Evolutionary conservation across 2,113 vertebrate species (phyloP), one percentile per base, ranked within the genome.

Genomic region (Marcusenius ussheri): DNA sequence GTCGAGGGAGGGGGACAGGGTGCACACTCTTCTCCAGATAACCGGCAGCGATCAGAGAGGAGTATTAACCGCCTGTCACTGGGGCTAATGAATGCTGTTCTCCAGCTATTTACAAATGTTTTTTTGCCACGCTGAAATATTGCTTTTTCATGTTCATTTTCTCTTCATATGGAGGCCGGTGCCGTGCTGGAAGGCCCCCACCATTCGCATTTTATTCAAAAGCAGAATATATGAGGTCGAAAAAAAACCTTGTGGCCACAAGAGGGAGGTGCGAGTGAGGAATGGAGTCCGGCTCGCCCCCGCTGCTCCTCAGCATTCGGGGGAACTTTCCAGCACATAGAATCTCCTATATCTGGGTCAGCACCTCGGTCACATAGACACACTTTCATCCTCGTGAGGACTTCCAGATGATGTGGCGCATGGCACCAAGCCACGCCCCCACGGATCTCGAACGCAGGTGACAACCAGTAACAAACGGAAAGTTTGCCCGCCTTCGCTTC

Each of bases 11-110:
- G 56, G 31, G 58, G 24, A 53, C 5, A 46, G 74, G 49, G 70
- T 7, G 50, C 42, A 83, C 70, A 31, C 35, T 88, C 87, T 39
- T 56, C 45, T 42, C 85, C 58, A 7, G 42, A 88, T 53, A 88
- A 88, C 51, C 21, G 86, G 47, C 17, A 27, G 17, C 17, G 39
- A 17, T 15, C 35, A 90, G 88, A 90, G 45, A 90, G 21, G 19
- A 45, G 83, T 45, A 88, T 90, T 53, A 66, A 83, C 17, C 88
- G 87, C 88, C 91, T 91, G 91, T 91, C 50, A 83, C 53, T 21
- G 49, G 49, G 10, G 70, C 49, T 70, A 87, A 89, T 58, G 88
- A 83, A 91, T 87, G 50, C 83, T 51, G 58, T 58, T 80, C 70
- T 39, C 66, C 31, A 88, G 66, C 39, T 62, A 83, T 88, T 88